Evolutionary conservation across 2,797 vertebrate species (phyloP), one percentile per base, ranked within the genome.

Genomic region (Sternarchorhynchus goeldii): DNA sequence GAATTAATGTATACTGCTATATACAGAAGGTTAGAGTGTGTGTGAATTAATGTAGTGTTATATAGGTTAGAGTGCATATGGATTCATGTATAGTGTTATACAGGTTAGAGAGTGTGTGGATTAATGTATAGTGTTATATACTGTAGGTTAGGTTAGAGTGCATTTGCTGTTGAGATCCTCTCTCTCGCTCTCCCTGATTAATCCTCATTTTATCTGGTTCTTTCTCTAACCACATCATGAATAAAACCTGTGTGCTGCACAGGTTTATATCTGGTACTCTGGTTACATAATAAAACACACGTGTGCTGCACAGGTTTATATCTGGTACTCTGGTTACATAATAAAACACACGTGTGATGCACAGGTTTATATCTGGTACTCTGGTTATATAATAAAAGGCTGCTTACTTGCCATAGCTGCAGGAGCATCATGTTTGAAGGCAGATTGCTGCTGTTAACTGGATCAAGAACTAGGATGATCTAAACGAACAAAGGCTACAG

Each of bases 131-230:
- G 17, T 63, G 6, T 34, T 6, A 8, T 25, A 25, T 25, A 25
- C 25, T 20, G 7, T 5, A 63, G 25, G 25, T 29, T 29, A 62
- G 59, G 59, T 29, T 7, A 36, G 6, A 36, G 34, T 36, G 34
- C 34, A 36, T 45, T 50, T 25, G 59, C 59, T 62, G 18, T 64
- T 14, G 32, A 17, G 8, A 64, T 64, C 14, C 16, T 4, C 32
- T 64, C 62, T 18, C 62, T 64, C 62, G 6, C 17, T 31, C 62
- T n/a, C 62, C 4, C 62, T 64, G 32, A 64, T 64, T 20, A 39
- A 64, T 64, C 62, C 18, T 64, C 17, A 64, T 50, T 67, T 25
- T 67, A 66, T 67, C n/a, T 50, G 4, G 6, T 21, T 50, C 65
- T 25, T 10, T 25, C 65, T 67, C 32, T 20, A 10, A 50, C n/a